Base-by-base conservation (phyloP, 2,797 vertebrate species). In the Erethizon dorsatum region DNA sequence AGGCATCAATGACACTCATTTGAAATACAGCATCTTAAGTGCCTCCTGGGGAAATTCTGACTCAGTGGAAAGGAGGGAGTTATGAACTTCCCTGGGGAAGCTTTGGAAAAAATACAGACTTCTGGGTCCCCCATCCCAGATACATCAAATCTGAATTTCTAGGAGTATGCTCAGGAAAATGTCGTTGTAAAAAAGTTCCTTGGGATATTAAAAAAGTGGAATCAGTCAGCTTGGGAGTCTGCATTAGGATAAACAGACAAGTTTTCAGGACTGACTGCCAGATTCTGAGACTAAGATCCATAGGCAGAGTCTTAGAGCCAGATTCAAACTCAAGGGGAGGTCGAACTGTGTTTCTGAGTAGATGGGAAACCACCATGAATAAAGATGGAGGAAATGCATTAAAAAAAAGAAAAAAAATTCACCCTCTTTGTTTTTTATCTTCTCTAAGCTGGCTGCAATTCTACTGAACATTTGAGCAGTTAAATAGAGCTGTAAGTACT, bases 1-100 rank as follows among this genome's bases (percentile, higher is more conserved):
- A 95, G 56, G 33, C 11, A 75, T 93, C 69, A 88, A 56, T 75
- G 65, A 69, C 79, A 84, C 26, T 47, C 77, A 56, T 65, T 63
- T 83, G 89, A 92, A 84, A 91, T 28, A 84, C 11, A 82, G 9
- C n/a, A 65, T 75, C 59, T 41, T 56, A 96, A 28, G 18, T 73
- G 8, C 3, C 6, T 88, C 73, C 63, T 61, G 37, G 26, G 71
- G 22, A 94, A 84, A 80, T 73, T 84, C n/a, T 84, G 56, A 97
- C 24, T 79, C 7, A 41, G 5, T 71, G 20, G 14, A 24, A 82
- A 45, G 56, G 41, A 69, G 8, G 10, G 2, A 67, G 37, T 71
- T 57, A 59, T n/a, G 33, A 24, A n/a, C 79, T 59, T 80, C 37
- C 52, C n/a, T 52, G 37, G 41, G 52, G 50, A 63, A 73, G 20